Base-by-base conservation (phyloP, 2,888 invertebrate species). In the Drosophila mimetica region DNA sequence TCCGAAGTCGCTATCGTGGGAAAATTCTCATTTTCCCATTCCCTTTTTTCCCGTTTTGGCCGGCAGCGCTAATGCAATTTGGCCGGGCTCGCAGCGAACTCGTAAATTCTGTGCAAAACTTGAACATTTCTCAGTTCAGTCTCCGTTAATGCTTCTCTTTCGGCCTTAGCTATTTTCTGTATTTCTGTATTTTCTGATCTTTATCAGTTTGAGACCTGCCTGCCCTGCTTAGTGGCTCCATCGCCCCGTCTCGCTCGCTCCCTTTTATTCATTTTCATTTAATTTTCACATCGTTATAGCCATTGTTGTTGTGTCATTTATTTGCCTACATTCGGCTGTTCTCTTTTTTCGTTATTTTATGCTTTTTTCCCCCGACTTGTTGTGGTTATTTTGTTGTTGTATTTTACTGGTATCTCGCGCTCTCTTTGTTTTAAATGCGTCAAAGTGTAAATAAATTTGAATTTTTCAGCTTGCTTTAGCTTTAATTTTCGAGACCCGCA, bases 381-480 rank as follows among this genome's bases (percentile, higher is more conserved):
- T 18, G 55, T 86, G 74, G 67, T 80, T 84, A 84, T 80, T 71
- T 58, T 48, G n/a, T n/a, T n/a, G n/a, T 25, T 39, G 39, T 42
- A 36, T 58, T 50, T 65, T 30, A 20, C 20, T 41, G 42, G 36
- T 66, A 34, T 46, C 25, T 55, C 61, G 66, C 51, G 79, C 87
- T 85, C 86, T 78, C 86, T 88, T 83, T 86, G 82, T 74, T 81
- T 85, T 79, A 77, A 85, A 87, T 88, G 87, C 89, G 86, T 82
- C 88, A 85, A 88, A 82, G 85, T 85, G 85, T 88, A 85, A 85
- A 85, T 88, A 85, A 84, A 85, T 88, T 86, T 79, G 87, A 88
- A 82, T 85, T 86, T 86, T 88, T 88, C 85, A 88, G 88, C 88
- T 85, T 86, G 88, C 84, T 86, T 83, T 84, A 80, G 76, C 80